phyloP scores from a whole-genome alignment of 1,140 invertebrate genomes.

The Trialeurodes vaporariorum region DNA sequence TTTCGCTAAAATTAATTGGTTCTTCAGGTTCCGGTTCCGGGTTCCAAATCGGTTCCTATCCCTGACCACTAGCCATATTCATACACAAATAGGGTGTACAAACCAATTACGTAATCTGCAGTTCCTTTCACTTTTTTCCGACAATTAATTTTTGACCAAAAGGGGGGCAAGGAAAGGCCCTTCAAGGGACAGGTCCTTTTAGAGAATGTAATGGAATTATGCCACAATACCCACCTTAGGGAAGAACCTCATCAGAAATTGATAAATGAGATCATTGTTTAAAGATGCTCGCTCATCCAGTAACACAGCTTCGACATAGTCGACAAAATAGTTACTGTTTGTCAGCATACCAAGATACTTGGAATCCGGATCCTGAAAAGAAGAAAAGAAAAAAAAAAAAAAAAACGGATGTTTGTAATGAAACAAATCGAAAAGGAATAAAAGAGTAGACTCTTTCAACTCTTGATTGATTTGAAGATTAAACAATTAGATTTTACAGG shows the following conservation, averaged over 20 bases:
- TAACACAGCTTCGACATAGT: slow-evolving; percentile 70
- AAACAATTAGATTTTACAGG: too few species aligned
- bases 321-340: slow-evolving; percentile 63
- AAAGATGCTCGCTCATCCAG: slow-evolving; percentile 66
- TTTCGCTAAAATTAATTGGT: too few species aligned
- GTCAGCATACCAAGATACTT: slow-evolving; percentile 65
- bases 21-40: too few species aligned
- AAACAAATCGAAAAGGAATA: too few species aligned
- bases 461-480: too few species aligned
- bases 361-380: slow-evolving; percentile 56
- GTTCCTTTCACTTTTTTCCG: neutral
- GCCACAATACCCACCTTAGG: slow-evolving; percentile 49
- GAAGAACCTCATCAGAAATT: slow-evolving; percentile 70
- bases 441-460: too few species aligned
- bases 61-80: neutral
- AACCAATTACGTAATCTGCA: neutral
- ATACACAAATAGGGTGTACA: neutral
- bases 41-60: neutral
- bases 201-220: slow-evolving; percentile 4
- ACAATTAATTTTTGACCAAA: slow-evolving; percentile 6
- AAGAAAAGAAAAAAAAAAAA: too few species aligned
- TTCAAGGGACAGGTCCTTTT: slow-evolving; percentile 9
- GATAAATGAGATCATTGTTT: slow-evolving; percentile 62
- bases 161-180: slow-evolving; percentile 3
- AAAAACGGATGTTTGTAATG: too few species aligned